A percentile compares a stretch with the other conserved stretches of the same genome.
Evolutionary conservation across 2,113 vertebrate genomes (phyloP).

Genomic region (Procavia capensis): DNA sequence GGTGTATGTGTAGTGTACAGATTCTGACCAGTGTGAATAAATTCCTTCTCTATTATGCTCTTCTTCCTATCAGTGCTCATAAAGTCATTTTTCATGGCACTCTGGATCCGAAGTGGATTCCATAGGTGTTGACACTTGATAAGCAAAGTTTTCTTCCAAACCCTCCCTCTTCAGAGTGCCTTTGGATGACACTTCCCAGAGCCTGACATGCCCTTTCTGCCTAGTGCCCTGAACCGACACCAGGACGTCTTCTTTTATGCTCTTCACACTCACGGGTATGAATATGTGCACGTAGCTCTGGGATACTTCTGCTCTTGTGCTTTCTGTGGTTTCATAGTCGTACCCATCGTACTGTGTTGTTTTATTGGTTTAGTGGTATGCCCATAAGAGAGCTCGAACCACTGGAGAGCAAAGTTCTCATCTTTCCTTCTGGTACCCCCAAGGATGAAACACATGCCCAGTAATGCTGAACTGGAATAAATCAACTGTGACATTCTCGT

Average conservation of each 20-base stretch:
- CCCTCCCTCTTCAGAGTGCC: not conserved
- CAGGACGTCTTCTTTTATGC: rapidly evolving
- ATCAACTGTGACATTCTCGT: not conserved
- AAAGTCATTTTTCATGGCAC: not conserved
- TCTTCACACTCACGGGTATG: not conserved
- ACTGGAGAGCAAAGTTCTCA: not conserved
- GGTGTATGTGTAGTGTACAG: not conserved
- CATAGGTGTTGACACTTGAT: not conserved
- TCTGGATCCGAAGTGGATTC: not conserved
- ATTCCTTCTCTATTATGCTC: not conserved
- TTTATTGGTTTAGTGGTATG: not conserved
- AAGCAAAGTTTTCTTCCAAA: not conserved
- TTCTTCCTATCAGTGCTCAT: not conserved
- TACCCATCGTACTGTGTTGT: not conserved
- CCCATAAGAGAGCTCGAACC: not conserved
- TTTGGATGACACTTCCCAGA: not conserved
- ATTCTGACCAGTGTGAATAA: not conserved
- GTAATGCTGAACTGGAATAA: not conserved
- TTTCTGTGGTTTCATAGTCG: not conserved
- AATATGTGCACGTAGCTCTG: not conserved
- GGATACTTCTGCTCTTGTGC: not conserved
- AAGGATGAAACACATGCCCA: rapidly evolving
- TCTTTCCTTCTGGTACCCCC: too few species aligned
- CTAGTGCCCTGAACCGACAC: not conserved
- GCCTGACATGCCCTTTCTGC: not conserved